phyloP scores from a whole-genome alignment of 2,113 vertebrate species.

The Paralichthys olivaceus region DNA sequence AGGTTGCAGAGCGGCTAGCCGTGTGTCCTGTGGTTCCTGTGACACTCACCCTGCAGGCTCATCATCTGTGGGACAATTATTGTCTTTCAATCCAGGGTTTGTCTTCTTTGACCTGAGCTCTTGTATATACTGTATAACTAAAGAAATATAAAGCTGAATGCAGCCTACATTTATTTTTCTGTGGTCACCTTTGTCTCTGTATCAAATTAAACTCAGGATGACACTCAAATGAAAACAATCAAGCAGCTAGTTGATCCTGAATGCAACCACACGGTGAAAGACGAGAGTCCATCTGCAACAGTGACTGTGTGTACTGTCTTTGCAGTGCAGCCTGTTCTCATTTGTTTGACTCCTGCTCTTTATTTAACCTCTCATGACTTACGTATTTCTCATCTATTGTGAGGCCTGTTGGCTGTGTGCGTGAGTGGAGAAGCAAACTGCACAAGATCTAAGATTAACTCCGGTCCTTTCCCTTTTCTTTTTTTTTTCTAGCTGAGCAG shows the following conservation, averaged over 20 bases:
- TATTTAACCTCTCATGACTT: constrained; percentile 11
- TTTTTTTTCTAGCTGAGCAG: constrained; percentile 87
- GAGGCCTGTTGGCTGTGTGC: constrained; percentile 1
- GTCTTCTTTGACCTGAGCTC: not conserved
- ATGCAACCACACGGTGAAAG: constrained; percentile 5
- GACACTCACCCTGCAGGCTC: not conserved
- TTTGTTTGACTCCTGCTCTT: constrained; percentile 26
- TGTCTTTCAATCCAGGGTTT: not conserved
- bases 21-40: not conserved
- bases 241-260: not conserved
- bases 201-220: not conserved
- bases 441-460: constrained; percentile 8
- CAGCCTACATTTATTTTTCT: not conserved
- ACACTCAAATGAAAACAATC: not conserved
- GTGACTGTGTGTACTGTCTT: not conserved
- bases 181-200: not conserved
- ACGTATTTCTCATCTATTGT: not conserved
- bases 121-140: no score
- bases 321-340: constrained; percentile 17
- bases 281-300: not conserved
- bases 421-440: constrained; percentile 2
- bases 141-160: not conserved
- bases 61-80: not conserved
- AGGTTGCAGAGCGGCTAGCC: constrained; percentile 23
- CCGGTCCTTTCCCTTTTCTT: not conserved